phyloP scores from a whole-genome alignment of 2,888 invertebrate species.

The Agrotis ipsilon region DNA sequence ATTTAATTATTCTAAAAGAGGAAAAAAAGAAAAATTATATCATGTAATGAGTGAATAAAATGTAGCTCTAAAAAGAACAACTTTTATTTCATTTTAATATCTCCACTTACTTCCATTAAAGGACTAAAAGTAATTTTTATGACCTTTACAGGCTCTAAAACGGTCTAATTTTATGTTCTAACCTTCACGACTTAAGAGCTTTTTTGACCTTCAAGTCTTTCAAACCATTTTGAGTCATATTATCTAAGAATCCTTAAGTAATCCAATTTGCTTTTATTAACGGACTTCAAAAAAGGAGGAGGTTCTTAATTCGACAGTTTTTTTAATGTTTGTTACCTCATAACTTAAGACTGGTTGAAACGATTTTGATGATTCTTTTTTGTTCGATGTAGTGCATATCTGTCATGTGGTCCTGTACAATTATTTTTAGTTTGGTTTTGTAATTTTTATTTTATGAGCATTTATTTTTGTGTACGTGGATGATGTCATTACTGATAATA shows the following conservation, averaged over 20 bases:
- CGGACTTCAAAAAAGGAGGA: too few species aligned
- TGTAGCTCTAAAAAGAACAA: not conserved
- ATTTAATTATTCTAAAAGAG: not conserved
- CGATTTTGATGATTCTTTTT: too few species aligned
- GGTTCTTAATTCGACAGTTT: too few species aligned
- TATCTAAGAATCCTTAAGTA: conserved; percentile 25
- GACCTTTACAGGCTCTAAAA: conserved; percentile 12
- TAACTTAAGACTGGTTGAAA: too few species aligned
- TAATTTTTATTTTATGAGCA: too few species aligned
- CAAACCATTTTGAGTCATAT: conserved; percentile 25
- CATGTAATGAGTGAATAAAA: not conserved
- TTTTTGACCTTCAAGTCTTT: conserved; percentile 6
- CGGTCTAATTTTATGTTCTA: conserved; percentile 5
- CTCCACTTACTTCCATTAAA: conserved; percentile 1
- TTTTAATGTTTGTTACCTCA: too few species aligned
- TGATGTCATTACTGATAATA: too few species aligned
- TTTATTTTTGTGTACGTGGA: too few species aligned
- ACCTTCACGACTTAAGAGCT: conserved; percentile 7
- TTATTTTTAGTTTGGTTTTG: too few species aligned
- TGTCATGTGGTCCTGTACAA: too few species aligned
- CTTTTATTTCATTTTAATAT: conserved; percentile 19
- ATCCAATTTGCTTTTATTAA: conserved; percentile 41
- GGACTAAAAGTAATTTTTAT: conserved; percentile 2
- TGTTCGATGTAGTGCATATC: too few species aligned
- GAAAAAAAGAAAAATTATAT: not conserved